Percentiles rank a stretch among this genome's conserved stretches.
Conservation (phyloP, 2,113 vertebrate genomes). For the Alligator mississippiensis region DNA sequence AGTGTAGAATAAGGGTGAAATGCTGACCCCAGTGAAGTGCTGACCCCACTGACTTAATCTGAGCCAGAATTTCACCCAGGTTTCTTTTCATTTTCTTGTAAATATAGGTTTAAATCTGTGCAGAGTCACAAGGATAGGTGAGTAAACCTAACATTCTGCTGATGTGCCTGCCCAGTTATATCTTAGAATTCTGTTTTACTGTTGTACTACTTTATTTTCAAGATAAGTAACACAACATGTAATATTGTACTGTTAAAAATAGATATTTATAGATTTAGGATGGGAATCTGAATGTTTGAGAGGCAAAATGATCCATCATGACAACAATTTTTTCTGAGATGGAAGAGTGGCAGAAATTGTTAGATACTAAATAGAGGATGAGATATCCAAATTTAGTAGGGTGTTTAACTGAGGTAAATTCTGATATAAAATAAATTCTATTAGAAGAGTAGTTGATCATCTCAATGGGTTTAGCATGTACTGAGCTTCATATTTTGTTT, state of each 20-base stretch:
- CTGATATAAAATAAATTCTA: neutral
- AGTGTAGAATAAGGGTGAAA: neutral
- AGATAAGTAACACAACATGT: neutral
- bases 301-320: neutral
- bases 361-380: neutral
- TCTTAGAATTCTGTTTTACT: neutral
- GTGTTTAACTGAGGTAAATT: neutral
- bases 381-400: neutral
- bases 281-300: neutral
- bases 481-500: neutral
- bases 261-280: neutral
- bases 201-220: neutral
- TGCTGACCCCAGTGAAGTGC: neutral
- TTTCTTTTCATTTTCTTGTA: neutral
- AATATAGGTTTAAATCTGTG: neutral
- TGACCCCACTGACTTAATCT: neutral
- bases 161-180: fast-evolving
- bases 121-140: neutral
- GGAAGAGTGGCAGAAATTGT: neutral
- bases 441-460: neutral
- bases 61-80: neutral
- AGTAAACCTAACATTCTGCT: fast-evolving
- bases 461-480: neutral
- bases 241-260: neutral
- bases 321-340: neutral